Percentiles rank a stretch among this genome's conserved stretches.
phyloP scores from a whole-genome alignment of 1,140 invertebrate genomes.

The Lordiphosa mommai region DNA sequence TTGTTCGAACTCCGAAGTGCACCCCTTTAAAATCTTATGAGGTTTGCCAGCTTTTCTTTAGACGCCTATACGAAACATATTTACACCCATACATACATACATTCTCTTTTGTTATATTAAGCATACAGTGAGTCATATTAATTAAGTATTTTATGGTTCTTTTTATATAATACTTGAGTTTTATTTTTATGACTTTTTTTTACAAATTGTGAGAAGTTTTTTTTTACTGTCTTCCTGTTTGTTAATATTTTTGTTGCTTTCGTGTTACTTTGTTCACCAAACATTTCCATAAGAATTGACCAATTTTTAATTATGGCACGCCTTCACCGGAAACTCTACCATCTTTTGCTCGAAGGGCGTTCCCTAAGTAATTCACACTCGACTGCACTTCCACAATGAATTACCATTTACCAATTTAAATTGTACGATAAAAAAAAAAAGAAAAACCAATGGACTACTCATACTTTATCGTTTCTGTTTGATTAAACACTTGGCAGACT shows the following conservation, averaged over 20 bases:
- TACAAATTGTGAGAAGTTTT: not conserved
- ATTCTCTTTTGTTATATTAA: no score
- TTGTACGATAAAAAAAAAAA: constrained; percentile 22
- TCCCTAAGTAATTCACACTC: constrained; percentile 51
- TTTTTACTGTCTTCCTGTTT: not conserved
- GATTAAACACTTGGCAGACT: constrained; percentile 19
- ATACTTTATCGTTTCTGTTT: constrained; percentile 4
- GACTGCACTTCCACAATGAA: constrained; percentile 32
- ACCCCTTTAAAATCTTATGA: no score
- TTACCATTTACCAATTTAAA: constrained; percentile 3
- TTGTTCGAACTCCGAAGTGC: no score
- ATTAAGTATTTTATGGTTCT: no score
- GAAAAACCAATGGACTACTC: constrained; percentile 15
- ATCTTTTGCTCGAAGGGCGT: not conserved
- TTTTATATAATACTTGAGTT: no score
- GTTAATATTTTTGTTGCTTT: no score
- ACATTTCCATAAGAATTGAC: constrained; percentile 22
- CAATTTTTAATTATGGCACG: constrained; percentile 40
- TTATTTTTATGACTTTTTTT: no score
- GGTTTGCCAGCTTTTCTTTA: no score
- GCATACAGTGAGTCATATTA: no score
- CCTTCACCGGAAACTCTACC: constrained; percentile 32
- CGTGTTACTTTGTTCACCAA: constrained; percentile 5
- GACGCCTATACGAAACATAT: no score
- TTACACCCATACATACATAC: no score